Evolutionary conservation across 2,888 invertebrate species (phyloP).

Genomic region (Phragmatobia fuliginosa): DNA sequence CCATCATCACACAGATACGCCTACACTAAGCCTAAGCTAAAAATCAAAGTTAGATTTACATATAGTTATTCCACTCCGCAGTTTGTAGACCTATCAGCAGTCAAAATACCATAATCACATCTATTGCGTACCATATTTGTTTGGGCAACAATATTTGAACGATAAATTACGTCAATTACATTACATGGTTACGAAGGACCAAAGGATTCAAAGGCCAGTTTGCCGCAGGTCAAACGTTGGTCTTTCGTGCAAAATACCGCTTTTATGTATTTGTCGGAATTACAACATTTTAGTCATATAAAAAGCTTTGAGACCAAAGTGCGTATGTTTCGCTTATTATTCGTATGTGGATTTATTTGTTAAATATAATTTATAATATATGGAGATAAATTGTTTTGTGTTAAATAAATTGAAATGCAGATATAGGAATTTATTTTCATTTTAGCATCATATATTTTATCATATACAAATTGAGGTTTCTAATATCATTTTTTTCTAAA

Average conservation of each 20-base stretch:
- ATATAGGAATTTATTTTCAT: neutral
- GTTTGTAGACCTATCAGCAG: neutral
- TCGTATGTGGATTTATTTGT: neutral
- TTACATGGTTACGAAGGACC: conserved; percentile 40
- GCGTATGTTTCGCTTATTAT: neutral
- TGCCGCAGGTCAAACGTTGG: conserved; percentile 15
- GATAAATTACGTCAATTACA: conserved; percentile 38
- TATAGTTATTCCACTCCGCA: neutral
- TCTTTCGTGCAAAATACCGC: conserved; percentile 14
- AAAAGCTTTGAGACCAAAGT: neutral
- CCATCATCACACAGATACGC: too few relatives aligned
- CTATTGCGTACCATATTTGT: conserved; percentile 27
- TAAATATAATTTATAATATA: neutral
- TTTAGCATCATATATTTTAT: too few relatives aligned
- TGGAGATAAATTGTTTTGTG: neutral
- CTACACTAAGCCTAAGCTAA: too few relatives aligned
- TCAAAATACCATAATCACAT: neutral
- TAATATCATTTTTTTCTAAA: too few relatives aligned
- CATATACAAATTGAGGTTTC: too few relatives aligned
- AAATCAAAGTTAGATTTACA: neutral
- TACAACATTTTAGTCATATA: neutral
- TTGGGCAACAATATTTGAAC: conserved; percentile 38
- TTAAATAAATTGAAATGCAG: neutral
- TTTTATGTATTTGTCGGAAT: conserved; percentile 10
- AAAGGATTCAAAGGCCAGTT: conserved; percentile 17